These are phyloP conservation scores for Megalonaias nervosa DNA, from an alignment of 1,140 invertebrate species.

Conservation along the genomic window DNA sequence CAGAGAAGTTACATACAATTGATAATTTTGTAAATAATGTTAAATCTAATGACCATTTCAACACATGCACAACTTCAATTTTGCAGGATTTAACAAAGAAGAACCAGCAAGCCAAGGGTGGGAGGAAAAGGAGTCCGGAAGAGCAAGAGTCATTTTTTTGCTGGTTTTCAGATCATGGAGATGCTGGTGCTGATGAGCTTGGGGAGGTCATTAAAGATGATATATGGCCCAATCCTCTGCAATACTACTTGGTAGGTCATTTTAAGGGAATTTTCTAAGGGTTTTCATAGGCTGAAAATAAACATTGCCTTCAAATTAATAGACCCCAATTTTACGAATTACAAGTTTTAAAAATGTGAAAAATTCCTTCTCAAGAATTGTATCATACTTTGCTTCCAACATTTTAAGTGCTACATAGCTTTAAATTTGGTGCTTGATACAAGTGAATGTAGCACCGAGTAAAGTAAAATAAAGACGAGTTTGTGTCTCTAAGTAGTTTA, in stretches of 20 bases:
- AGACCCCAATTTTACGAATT: neutral
- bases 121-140: slow-evolving; percentile 63
- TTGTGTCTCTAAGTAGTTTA: no score
- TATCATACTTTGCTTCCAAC: neutral
- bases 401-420: no score
- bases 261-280: slow-evolving; percentile 31
- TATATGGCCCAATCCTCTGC: slow-evolving; percentile 92
- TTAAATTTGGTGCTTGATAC: no score
- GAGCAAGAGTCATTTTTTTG: slow-evolving; percentile 71
- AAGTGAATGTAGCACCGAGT: no score
- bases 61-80: neutral
- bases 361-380: neutral
- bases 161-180: slow-evolving; percentile 71
- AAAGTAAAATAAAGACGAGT: no score
- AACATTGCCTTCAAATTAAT: neutral
- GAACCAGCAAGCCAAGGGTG: slow-evolving; percentile 58
- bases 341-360: neutral
- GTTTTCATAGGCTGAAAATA: neutral
- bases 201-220: slow-evolving; percentile 84
- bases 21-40: neutral
- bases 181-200: slow-evolving; percentile 70
- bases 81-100: slow-evolving; percentile 69
- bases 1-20: no score
- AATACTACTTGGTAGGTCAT: slow-evolving; percentile 86
- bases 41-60: neutral